A percentile compares a stretch with the other conserved stretches of the same genome.
These are phyloP conservation scores for Adela reaumurella DNA, from an alignment of 2,888 invertebrate genomes.

Conservation along the genomic window DNA sequence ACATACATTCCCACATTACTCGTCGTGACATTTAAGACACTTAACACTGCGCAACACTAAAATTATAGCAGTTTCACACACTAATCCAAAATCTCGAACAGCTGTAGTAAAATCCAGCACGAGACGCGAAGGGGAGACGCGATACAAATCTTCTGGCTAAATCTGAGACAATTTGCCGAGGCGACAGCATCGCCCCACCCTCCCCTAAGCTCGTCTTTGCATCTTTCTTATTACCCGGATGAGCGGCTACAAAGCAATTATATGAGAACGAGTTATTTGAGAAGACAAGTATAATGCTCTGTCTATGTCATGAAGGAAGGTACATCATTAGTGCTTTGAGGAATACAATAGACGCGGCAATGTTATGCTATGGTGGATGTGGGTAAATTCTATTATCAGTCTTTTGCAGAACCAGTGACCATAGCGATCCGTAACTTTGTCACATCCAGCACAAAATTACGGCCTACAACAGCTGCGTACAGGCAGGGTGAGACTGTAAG, in stretches of 20 bases:
- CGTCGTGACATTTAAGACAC: neutral
- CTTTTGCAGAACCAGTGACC: too few species aligned
- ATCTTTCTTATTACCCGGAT: constrained; percentile 48
- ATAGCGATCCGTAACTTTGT: too few species aligned
- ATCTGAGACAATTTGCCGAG: constrained; percentile 51
- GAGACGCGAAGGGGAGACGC: constrained; percentile 5
- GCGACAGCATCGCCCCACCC: constrained; percentile 21
- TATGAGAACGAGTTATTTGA: neutral
- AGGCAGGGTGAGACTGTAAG: too few species aligned
- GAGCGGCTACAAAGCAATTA: neutral
- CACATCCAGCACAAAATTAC: too few species aligned
- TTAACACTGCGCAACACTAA: neutral
- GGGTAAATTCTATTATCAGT: too few species aligned
- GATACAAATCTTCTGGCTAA: constrained; percentile 9
- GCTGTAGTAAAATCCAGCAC: constrained; percentile 46
- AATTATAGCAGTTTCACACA: constrained; percentile 22
- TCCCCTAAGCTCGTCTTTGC: constrained; percentile 50
- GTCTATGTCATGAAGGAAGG: too few species aligned
- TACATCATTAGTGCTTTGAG: too few species aligned
- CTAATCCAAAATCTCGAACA: constrained; percentile 50
- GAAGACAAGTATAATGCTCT: neutral
- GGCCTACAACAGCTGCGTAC: too few species aligned
- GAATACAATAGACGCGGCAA: too few species aligned
- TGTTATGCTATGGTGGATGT: too few species aligned
- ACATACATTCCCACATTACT: too few species aligned